Evolutionary conservation across 2,888 invertebrate species (phyloP), one percentile per base, ranked within the genome.

Genomic region (Philonicus albiceps): DNA sequence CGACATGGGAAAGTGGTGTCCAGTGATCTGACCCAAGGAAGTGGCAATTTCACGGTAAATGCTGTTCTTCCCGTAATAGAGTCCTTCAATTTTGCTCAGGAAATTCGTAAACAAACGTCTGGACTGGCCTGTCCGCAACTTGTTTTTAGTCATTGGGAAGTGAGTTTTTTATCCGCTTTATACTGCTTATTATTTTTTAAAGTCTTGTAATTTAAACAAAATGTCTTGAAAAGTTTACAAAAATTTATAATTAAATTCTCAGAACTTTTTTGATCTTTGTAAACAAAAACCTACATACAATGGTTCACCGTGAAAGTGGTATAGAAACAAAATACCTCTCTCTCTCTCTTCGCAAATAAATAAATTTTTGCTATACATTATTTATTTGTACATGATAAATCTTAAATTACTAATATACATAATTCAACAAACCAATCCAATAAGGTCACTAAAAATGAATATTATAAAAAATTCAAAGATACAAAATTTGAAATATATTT

Each of bases 81-180:
- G 93, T 99, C 99, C 92, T 98, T 98, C 93, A 96, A 96, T 89
- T 97, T 99, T 92, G 97, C 98, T 3, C 95, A 97, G 88, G 98
- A 99, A 92, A 95, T 99, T 89, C 95, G 99, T 87, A 98, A 97
- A 89, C 96, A 97, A 92, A 99, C 99, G 30, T 98, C 98, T 87
- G 99, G 99, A 11, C 94, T 98, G 88, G 99, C 99, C 8, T 96
- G 96, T 91, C 99, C 99, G 0, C 98, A 98, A 92, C 94, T 99
- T 89, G 94, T 97, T 90, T 99, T 99, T 93, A 98, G 98, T 91
- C 99, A 99, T 92, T 99, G 99, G 97, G 98, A 99, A 96, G 97
- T 98, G 91, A 94, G 93, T 91, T 88, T 83, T 30, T 22, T 16
- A 74, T 34, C 7, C 13, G 19, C 53, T 19, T 53, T 19, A 53